Percentiles rank a stretch among this genome's conserved stretches.
Conservation (phyloP, 2,888 invertebrate species). For the Reticulitermes lucifugus region DNA sequence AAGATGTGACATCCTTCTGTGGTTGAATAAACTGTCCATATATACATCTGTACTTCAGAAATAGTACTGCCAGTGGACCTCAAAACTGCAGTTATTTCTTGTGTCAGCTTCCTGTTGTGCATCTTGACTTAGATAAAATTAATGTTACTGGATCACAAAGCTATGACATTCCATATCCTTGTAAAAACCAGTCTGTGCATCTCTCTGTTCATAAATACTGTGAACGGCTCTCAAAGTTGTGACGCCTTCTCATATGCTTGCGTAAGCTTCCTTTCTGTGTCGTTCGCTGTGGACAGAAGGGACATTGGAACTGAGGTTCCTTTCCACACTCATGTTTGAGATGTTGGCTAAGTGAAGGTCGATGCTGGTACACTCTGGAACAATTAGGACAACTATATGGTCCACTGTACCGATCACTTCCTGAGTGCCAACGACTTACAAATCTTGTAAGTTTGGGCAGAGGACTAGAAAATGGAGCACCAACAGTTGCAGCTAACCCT, state of each 20-base stretch:
- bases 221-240: constrained; percentile 42
- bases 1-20: too few species aligned
- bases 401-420: not conserved
- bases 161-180: too few species aligned
- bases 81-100: constrained; percentile 59
- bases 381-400: constrained; percentile 44
- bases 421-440: not conserved
- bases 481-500: constrained; percentile 13
- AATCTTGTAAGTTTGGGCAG: not conserved
- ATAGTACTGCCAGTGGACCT: not conserved
- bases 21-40: too few species aligned
- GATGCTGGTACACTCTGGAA: constrained; percentile 56
- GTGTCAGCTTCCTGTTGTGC: constrained; percentile 53
- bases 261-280: constrained; percentile 53
- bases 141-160: too few species aligned
- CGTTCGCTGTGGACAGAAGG: constrained; percentile 54
- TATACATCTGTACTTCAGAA: too few species aligned
- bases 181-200: too few species aligned
- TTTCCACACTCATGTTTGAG: constrained; percentile 58
- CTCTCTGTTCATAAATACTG: too few species aligned
- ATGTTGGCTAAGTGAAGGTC: constrained; percentile 55
- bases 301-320: constrained; percentile 58
- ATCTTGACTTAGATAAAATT: not conserved
- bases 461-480: constrained; percentile 13
- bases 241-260: constrained; percentile 60